Conservation (phyloP, 2,797 vertebrate genomes). For the Halcyon chelicuti region DNA sequence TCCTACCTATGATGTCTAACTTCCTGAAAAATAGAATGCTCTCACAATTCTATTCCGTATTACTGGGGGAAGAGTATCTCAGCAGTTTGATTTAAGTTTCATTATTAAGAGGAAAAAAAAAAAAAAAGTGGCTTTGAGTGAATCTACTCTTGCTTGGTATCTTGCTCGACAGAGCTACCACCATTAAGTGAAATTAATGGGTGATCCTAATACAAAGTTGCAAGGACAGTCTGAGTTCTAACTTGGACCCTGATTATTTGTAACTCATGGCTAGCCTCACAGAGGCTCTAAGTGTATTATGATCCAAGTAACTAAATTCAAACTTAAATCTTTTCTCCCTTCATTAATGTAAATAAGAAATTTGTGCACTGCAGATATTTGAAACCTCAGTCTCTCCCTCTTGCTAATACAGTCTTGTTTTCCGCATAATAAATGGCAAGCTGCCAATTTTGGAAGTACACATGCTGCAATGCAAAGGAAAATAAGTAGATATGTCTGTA, state of each 20-base stretch:
- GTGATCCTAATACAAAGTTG: neutral
- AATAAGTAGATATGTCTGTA: constrained; percentile 50
- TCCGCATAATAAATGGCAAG: constrained; percentile 7
- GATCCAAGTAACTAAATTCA: neutral
- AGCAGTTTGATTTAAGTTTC: neutral
- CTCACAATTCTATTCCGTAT: neutral
- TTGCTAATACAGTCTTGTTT: neutral
- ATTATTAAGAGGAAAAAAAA: neutral
- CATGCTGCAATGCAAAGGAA: constrained; percentile 35
- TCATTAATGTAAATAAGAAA: neutral
- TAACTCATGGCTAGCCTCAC: neutral
- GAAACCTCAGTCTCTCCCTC: neutral
- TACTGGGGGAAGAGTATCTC: neutral
- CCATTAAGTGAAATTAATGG: neutral
- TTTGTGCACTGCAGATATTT: neutral
- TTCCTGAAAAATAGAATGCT: neutral
- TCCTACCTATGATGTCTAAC: neutral
- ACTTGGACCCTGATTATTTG: neutral
- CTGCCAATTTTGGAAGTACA: constrained; percentile 33
- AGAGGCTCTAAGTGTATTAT: neutral
- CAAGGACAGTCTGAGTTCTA: neutral
- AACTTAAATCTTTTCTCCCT: neutral
- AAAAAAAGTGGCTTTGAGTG: neutral
- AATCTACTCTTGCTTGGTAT: neutral
- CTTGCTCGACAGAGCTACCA: neutral